phyloP scores from a whole-genome alignment of 1,140 invertebrate species.

The Formica exsecta region DNA sequence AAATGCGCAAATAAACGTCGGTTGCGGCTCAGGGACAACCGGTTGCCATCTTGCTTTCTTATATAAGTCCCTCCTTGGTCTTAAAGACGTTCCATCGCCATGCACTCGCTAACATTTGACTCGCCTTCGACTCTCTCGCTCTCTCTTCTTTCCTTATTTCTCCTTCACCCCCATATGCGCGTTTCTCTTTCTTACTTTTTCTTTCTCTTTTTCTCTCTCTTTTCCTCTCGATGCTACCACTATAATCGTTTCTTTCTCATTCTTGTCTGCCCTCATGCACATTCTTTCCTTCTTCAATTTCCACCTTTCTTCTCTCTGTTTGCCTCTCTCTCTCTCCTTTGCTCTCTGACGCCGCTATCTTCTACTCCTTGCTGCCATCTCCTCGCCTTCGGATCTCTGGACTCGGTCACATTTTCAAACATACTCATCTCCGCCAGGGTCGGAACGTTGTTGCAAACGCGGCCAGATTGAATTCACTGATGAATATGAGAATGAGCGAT shows the following conservation, averaged over 20 bases:
- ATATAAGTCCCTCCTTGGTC: slow-evolving; percentile 85
- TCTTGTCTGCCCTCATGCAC: slow-evolving; percentile 11
- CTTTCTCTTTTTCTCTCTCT: slow-evolving; percentile 24
- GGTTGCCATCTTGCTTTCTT: slow-evolving; percentile 87
- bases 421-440: slow-evolving; percentile 57
- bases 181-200: slow-evolving; percentile 22
- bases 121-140: slow-evolving; percentile 71
- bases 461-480: slow-evolving; percentile 33
- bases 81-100: slow-evolving; percentile 82
- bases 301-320: slow-evolving; percentile 56
- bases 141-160: slow-evolving; percentile 62
- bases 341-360: slow-evolving; percentile 28
- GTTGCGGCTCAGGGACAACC: slow-evolving; percentile 85
- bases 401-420: slow-evolving; percentile 73
- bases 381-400: slow-evolving; percentile 64
- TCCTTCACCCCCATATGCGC: slow-evolving; percentile 50
- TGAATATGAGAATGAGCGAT: slow-evolving; percentile 18
- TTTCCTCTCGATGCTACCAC: slow-evolving; percentile 34
- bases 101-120: slow-evolving; percentile 80
- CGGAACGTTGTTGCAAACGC: slow-evolving; percentile 24
- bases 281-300: slow-evolving; percentile 58
- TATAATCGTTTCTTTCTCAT: slow-evolving; percentile 55
- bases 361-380: slow-evolving; percentile 58
- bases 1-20: slow-evolving; percentile 86
- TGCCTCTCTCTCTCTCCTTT: slow-evolving; percentile 29